These are phyloP conservation scores for Albula goreensis DNA, from an alignment of 2,113 vertebrate species.

Conservation along the genomic window DNA sequence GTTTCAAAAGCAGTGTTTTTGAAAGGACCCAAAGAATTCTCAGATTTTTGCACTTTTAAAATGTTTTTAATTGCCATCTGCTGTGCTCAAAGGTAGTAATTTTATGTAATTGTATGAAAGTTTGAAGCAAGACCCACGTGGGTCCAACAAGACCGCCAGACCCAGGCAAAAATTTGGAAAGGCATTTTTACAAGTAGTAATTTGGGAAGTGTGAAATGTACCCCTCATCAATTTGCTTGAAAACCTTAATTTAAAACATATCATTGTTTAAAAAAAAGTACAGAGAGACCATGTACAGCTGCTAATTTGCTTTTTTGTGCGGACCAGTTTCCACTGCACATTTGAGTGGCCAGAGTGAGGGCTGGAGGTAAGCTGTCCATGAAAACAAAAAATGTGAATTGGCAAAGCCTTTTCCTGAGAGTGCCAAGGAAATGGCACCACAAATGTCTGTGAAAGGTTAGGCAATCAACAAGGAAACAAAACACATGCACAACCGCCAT, in stretches of 20 bases:
- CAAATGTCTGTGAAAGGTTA: neutral
- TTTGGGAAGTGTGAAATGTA: constrained; percentile 47
- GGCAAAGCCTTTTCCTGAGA: neutral
- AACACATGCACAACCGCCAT: neutral
- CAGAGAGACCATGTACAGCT: neutral
- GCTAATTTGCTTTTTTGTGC: neutral
- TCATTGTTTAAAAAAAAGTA: constrained; percentile 17
- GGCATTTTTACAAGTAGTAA: constrained; percentile 27
- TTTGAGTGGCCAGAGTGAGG: neutral
- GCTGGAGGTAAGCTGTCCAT: neutral
- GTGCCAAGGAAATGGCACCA: neutral
- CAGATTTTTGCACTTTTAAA: neutral
- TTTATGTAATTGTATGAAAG: constrained; percentile 46
- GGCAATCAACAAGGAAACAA: neutral
- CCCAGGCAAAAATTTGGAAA: constrained; percentile 13
- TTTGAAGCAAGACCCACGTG: constrained; percentile 52
- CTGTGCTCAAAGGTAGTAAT: constrained; percentile 51
- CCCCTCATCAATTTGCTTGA: constrained; percentile 32
- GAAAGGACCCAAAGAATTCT: neutral
- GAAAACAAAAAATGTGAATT: neutral
- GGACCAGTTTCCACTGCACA: neutral
- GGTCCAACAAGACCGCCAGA: constrained; percentile 37
- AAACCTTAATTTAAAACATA: constrained; percentile 30
- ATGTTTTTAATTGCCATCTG: neutral
- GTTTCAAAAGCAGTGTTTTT: neutral